Percentiles rank a stretch among this genome's conserved stretches.
phyloP scores from a whole-genome alignment of 2,113 vertebrate species.

The Pica pica region DNA sequence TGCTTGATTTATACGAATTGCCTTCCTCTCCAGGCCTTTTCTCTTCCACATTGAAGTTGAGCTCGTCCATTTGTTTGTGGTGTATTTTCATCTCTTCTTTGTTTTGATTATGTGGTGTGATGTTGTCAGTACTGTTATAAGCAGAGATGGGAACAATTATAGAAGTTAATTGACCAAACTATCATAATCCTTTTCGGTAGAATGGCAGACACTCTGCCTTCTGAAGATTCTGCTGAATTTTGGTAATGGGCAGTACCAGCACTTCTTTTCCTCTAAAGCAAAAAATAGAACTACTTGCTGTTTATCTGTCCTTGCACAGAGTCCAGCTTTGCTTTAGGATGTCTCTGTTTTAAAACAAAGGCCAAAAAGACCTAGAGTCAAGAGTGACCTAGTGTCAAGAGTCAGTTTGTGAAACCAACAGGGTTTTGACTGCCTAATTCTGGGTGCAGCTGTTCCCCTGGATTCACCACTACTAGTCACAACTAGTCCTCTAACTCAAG shows the following conservation, averaged over 20 bases:
- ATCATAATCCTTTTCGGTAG: neutral
- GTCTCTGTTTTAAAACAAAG: neutral
- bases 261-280: neutral
- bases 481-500: neutral
- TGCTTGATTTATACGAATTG: neutral
- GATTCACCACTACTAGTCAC: neutral
- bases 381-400: too few relatives aligned
- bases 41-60: neutral
- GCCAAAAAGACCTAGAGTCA: neutral
- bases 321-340: neutral
- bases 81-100: neutral
- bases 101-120: neutral
- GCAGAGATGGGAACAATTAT: neutral
- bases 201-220: neutral
- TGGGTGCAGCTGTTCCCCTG: neutral
- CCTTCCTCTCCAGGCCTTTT: neutral
- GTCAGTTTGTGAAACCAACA: neutral
- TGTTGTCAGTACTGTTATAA: neutral
- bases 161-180: neutral
- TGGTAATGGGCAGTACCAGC: neutral
- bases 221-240: neutral
- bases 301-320: neutral
- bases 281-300: neutral
- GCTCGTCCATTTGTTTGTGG: neutral
- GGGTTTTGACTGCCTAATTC: neutral